Percentiles rank a stretch among this genome's conserved stretches.
Evolutionary conservation across 2,797 vertebrate genomes (phyloP).

Genomic region (Paedocypris micromegethes): DNA sequence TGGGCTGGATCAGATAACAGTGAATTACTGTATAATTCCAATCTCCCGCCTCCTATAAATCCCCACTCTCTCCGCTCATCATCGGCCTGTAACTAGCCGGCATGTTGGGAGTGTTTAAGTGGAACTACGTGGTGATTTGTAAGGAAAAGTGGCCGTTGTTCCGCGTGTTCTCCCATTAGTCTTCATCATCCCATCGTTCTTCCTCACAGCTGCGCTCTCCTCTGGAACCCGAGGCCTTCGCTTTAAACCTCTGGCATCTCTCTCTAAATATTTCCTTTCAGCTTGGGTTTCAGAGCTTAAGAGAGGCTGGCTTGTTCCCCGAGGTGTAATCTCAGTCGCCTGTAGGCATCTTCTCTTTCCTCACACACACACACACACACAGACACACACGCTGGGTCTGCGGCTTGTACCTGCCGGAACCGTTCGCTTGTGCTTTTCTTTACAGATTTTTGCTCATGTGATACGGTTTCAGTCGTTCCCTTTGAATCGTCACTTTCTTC

Average conservation of each 20-base stretch:
- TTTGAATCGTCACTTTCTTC: too few relatives aligned
- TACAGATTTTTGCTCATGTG: background rate
- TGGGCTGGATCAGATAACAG: too few relatives aligned
- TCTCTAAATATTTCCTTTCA: conserved; percentile 78
- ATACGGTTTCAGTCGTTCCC: too few relatives aligned
- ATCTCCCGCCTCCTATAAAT: too few relatives aligned
- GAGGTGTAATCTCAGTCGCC: conserved; percentile 61
- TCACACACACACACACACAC: conserved; percentile 21
- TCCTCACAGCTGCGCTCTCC: conserved; percentile 62
- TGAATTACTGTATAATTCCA: too few relatives aligned
- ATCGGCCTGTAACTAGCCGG: too few relatives aligned
- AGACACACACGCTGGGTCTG: conserved; percentile 21
- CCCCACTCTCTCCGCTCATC: too few relatives aligned
- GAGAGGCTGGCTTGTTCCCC: conserved; percentile 59
- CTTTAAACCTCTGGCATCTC: conserved; percentile 62
- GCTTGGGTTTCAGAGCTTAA: conserved; percentile 73
- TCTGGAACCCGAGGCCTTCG: conserved; percentile 24
- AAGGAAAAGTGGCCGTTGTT: conserved; percentile 56
- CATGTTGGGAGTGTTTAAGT: conserved; percentile 51
- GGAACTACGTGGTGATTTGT: conserved; percentile 48
- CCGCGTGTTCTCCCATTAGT: conserved; percentile 44
- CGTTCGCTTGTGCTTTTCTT: conserved; percentile 21
- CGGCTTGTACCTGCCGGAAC: conserved; percentile 5
- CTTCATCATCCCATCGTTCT: conserved; percentile 29
- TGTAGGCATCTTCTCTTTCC: conserved; percentile 62